A percentile compares a stretch with the other conserved stretches of the same genome.
Evolutionary conservation across 2,888 invertebrate genomes (phyloP).

Genomic region (Elegia similella): DNA sequence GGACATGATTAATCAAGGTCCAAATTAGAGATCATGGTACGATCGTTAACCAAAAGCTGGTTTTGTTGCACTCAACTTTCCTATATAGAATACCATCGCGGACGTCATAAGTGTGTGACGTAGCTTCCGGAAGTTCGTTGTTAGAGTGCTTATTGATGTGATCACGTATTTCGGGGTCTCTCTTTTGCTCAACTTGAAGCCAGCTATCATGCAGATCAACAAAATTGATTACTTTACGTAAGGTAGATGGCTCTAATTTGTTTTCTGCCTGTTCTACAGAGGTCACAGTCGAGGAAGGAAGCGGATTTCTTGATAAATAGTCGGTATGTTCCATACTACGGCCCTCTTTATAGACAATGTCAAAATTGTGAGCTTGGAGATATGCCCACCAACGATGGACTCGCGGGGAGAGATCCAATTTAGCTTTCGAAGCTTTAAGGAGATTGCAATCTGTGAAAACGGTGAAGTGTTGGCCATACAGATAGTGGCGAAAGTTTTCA

Average conservation of each 20-base stretch:
- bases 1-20: too few relatives aligned
- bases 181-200: constrained; percentile 24
- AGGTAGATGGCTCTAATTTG: too few relatives aligned
- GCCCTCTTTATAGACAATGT: constrained; percentile 29
- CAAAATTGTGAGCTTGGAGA: constrained; percentile 25
- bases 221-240: constrained; percentile 9
- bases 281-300: neutral
- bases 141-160: constrained; percentile 16
- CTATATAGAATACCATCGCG: constrained; percentile 20
- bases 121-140: constrained; percentile 11
- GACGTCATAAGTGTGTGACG: constrained; percentile 21
- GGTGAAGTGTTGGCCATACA: constrained; percentile 3
- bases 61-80: constrained; percentile 19
- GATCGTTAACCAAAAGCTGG: constrained; percentile 19
- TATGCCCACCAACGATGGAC: constrained; percentile 2
- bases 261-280: too few relatives aligned
- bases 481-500: constrained; percentile 26
- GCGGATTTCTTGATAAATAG: constrained; percentile 18
- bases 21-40: constrained; percentile 22
- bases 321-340: constrained; percentile 32
- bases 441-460: neutral
- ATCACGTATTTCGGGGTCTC: constrained; percentile 24
- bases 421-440: neutral
- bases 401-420: neutral
- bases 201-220: constrained; percentile 23